Base-by-base conservation (phyloP, 2,797 vertebrate species). In the Nyctibius grandis region DNA sequence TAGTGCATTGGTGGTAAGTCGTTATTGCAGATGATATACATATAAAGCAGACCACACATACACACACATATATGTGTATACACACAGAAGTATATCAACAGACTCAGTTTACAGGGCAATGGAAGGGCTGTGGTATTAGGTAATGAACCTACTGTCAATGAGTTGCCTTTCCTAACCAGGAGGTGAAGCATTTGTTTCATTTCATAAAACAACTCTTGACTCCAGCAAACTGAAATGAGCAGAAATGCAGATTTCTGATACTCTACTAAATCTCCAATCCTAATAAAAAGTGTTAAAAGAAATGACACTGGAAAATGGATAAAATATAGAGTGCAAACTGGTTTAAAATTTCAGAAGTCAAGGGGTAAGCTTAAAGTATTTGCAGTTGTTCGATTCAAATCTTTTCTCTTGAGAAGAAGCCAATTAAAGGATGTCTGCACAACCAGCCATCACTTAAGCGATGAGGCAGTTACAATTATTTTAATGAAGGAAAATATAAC, bases 221-320 rank as follows among this genome's bases (percentile, higher is more conserved):
- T 54, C 40, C 42, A 65, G 50, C 73, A 81, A 47, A 86, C 8
- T 50, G 42, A 74, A 80, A 68, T 6, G 3, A 74, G 53, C 45
- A 40, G 26, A 68, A 78, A 22, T 12, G 17, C 17, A 69, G 21
- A 81, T 61, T 80, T 77, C 68, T 64, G 40, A 9, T 21, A 29
- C 12, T 13, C 36, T 63, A 21, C 33, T 84, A 45, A 64, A 76
- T 25, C 21, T 72, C 47, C 47, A 33, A 0, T 14, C 26, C 34
- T 73, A 65, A 16, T 25, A 85, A 74, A 72, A n/a, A 73, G n/a
- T 1, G 3, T 36, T 50, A 61, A 64, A 63, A 77, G n/a, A 74
- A 77, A 70, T 14, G 0, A n/a, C 9, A 9, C 5, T 36, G 33
- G 6, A 48, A 82, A 59, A 60, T 4, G 3, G 6, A 11, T 14